These are phyloP conservation scores for Takifugu flavidus DNA, from an alignment of 2,113 vertebrate genomes.

Conservation along the genomic window DNA sequence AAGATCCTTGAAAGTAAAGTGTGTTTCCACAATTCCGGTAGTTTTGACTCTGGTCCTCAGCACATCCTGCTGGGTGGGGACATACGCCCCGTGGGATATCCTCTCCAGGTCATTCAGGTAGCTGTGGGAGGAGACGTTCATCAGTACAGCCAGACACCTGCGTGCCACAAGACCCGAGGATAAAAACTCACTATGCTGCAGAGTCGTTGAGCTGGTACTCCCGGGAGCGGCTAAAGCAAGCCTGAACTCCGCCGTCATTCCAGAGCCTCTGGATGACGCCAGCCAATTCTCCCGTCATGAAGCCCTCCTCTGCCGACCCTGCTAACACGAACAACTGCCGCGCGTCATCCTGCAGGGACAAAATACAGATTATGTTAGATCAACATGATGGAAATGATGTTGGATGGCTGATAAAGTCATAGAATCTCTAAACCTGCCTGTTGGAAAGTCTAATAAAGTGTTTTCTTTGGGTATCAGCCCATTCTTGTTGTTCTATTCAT, in stretches of 20 bases:
- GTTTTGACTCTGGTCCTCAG: conserved; percentile 98
- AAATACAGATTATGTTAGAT: neutral
- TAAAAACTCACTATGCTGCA: conserved; percentile 91
- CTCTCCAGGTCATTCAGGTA: conserved; percentile 98
- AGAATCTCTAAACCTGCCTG: no score
- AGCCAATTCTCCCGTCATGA: conserved; percentile 93
- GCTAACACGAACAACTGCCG: conserved; percentile 93
- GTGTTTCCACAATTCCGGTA: conserved; percentile 98
- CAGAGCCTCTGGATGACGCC: conserved; percentile 95
- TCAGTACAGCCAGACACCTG: neutral
- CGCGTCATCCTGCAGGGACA: conserved; percentile 86
- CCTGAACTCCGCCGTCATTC: conserved; percentile 92
- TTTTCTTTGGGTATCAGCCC: no score
- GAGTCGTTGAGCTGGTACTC: conserved; percentile 99
- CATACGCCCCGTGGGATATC: conserved; percentile 88
- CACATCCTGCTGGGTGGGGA: conserved; percentile 97
- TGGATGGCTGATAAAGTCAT: no score
- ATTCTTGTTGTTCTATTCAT: no score
- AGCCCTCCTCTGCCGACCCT: conserved; percentile 91
- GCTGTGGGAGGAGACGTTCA: conserved; percentile 62
- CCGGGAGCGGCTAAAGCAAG: conserved; percentile 92
- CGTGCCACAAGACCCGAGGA: neutral
- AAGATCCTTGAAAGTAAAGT: conserved; percentile 99
- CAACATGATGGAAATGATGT: neutral
- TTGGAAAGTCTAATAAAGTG: neutral